phyloP scores from a whole-genome alignment of 2,888 invertebrate species.

The Conus canariensis region DNA sequence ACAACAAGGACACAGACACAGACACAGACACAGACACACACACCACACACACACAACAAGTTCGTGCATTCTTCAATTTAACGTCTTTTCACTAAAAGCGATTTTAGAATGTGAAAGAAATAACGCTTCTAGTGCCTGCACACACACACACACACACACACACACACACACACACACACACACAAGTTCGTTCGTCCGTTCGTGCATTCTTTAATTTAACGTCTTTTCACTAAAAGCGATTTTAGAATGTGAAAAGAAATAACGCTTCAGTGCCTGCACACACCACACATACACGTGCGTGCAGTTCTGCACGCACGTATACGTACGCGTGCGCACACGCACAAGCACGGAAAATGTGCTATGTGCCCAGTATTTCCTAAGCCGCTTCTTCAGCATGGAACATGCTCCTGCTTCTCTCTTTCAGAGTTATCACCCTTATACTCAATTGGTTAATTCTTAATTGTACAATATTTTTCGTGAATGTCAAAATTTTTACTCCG shows the following conservation, averaged over 20 bases:
- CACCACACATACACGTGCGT: background rate
- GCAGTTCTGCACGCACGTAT: background rate
- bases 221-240: too few species aligned
- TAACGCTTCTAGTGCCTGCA: background rate
- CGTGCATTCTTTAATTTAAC: too few species aligned
- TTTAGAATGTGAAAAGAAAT: too few species aligned
- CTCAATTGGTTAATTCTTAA: background rate
- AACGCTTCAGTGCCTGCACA: background rate
- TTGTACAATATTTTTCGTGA: background rate
- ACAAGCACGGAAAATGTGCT: background rate
- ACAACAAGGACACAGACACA: background rate
- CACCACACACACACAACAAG: too few species aligned
- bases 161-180: too few species aligned
- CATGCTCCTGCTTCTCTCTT: too few species aligned
- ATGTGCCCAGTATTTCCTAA: background rate
- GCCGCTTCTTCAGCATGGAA: background rate
- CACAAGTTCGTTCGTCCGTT: too few species aligned
- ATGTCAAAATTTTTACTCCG: background rate
- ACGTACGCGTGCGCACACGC: too few species aligned
- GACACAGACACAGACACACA: background rate
- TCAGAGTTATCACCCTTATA: background rate
- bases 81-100: too few species aligned
- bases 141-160: conserved; percentile 8
- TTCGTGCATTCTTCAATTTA: too few species aligned
- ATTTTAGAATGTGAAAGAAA: too few species aligned